Base-by-base conservation (phyloP, 2,113 vertebrate genomes). In the Leuciscus idus region DNA sequence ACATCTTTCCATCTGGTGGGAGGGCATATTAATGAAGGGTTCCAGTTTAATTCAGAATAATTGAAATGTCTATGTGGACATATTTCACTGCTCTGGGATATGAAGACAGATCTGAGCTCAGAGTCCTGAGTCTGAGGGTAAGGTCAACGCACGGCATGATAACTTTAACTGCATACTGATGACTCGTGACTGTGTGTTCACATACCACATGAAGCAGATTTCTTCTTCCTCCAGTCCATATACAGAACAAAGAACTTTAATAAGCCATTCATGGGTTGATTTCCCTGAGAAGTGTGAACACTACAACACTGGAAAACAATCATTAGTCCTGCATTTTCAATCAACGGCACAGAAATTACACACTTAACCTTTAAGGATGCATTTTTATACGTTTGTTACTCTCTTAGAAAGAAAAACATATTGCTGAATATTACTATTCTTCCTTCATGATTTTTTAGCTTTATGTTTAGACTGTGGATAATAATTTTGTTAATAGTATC, bases 11-110 rank as follows among this genome's bases (percentile, higher is more conserved):
- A 8, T 76, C 12, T 13, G 52, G n/a, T 28, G 7, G n/a, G 3
- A 76, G 46, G 28, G 46, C 4, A 28, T 19, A 52, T 81, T 64
- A 30, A 64, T 64, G 43, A 81, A 64, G 36, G 39, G 36, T 64
- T 81, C 78, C 78, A 48, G n/a, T 81, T 39, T 48, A 81, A 81
- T 48, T 81, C n/a, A 80, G 78, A 80, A 62, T 80, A 64, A 81
- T 48, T 81, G 59, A 81, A 81, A 81, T 64, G 78, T 80, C 57
- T 26, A 5, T 26, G 78, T 46, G 59, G 59, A 80, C 77, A 80
- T 61, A 62, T 80, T 80, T 80, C 57, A 81, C 36, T 81, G 78
- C 39, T 64, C 52, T 78, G 28, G 19, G 28, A 46, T 64, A 81
- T 64, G 46, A 81, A 64, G 59, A 64, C 59, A 61, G 33, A 80